phyloP scores from a whole-genome alignment of 2,113 vertebrate genomes.

The Xerus inauris region DNA sequence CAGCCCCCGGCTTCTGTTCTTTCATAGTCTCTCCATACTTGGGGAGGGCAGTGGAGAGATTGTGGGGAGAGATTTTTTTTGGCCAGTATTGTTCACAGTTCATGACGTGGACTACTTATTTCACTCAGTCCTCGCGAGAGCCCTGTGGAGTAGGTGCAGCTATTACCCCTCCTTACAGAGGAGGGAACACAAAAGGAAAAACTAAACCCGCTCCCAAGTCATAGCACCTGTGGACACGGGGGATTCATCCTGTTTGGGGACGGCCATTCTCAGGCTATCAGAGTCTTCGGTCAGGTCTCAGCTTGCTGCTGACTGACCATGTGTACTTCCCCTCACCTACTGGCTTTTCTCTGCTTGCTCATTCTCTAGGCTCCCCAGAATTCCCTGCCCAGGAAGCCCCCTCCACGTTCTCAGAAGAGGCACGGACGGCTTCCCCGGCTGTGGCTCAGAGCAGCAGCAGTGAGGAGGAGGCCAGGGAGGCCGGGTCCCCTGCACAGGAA shows the following conservation, averaged over 20 bases:
- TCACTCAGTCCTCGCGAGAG: neutral
- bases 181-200: neutral
- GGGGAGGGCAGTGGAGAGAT: too few species aligned
- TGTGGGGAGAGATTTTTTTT: too few species aligned
- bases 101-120: rapidly evolving
- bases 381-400: constrained; percentile 83
- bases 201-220: rapidly evolving
- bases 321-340: rapidly evolving
- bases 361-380: constrained; percentile 83
- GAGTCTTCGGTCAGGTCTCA: neutral
- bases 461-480: constrained; percentile 91
- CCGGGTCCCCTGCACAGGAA: constrained; percentile 91
- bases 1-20: too few species aligned
- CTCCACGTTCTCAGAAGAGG: constrained; percentile 87
- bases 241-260: rapidly evolving
- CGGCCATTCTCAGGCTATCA: rapidly evolving
- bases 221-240: rapidly evolving
- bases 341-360: neutral
- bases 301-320: neutral
- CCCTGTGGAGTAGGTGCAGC: rapidly evolving
- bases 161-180: rapidly evolving
- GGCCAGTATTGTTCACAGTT: too few species aligned
- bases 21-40: too few species aligned
- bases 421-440: constrained; percentile 64
- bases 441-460: constrained; percentile 85